A percentile compares a stretch with the other conserved stretches of the same genome.
Conservation (phyloP, 2,113 vertebrate genomes). For the Camelus dromedarius region DNA sequence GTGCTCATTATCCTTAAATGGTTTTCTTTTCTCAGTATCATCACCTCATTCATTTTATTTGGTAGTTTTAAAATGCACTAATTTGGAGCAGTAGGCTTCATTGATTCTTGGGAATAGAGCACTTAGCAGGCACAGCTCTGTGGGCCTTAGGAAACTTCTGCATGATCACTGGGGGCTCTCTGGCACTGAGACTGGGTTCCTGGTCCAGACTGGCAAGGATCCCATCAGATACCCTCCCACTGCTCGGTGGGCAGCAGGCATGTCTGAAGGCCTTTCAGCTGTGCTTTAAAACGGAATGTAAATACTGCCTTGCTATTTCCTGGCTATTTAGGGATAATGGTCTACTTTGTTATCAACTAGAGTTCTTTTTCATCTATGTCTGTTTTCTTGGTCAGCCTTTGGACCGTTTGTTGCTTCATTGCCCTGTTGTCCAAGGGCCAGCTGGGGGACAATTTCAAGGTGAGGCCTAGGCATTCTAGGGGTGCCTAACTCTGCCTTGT, state of each 20-base stretch:
- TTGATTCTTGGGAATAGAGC: constrained; percentile 66
- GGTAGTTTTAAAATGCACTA: constrained; percentile 81
- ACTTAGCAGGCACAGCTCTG: constrained; percentile 32
- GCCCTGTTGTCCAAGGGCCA: background rate
- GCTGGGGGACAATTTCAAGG: background rate
- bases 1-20: constrained; percentile 84
- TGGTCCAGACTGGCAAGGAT: background rate
- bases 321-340: background rate
- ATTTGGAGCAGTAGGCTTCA: constrained; percentile 78
- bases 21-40: constrained; percentile 85
- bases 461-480: background rate
- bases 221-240: background rate
- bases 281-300: constrained; percentile 8
- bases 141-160: constrained; percentile 27
- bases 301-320: background rate
- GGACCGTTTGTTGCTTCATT: background rate
- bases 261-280: background rate
- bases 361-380: constrained; percentile 18
- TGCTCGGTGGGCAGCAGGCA: background rate
- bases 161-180: background rate
- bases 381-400: constrained; percentile 36
- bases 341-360: background rate
- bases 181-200: background rate
- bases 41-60: constrained; percentile 84
- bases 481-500: background rate